Base-by-base conservation (phyloP, 2,113 vertebrate genomes). In the Pogonocichla stellata region DNA sequence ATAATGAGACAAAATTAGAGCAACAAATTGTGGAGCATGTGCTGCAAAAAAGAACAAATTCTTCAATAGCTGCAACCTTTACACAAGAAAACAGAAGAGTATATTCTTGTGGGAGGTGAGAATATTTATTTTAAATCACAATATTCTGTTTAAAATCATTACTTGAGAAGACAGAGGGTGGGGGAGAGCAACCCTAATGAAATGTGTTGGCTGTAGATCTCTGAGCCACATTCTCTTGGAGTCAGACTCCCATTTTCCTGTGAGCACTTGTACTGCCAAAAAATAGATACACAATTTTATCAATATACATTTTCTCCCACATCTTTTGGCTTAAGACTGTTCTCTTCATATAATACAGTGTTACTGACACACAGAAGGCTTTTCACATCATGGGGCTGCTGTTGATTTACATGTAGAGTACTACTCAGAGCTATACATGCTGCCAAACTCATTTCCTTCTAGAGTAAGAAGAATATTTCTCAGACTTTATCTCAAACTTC, bases 401-500 rank as follows among this genome's bases (percentile, higher is more conserved):
- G 33, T 22, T 82, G 87, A 92, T 93, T 93, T 95, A 85, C 82
- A 71, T 87, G 94, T 74, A 95, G 78, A 95, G 96, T 89, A 43
- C 58, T 84, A 53, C 33, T 92, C 73, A 90, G 75, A 88, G 51
- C 31, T 75, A 71, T 34, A 43, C 17, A 57, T 65, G 34, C 25
- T 88, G 60, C 86, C 66, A 90, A 82, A 26, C 25, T 92, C 40
- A 84, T 95, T 95, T 94, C 5, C 3, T 29, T 89, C 38, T n/a
- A 85, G 80, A 73, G 47, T 48, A 94, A 84, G 80, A 86, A 89
- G 65, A 53, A 54, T 62, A 69, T 90, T 96, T 82, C 60, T 84
- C 65, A 84, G 54, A 72, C 34, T 61, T 88, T n/a, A 81, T 38
- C 11, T 1, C 31, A 87, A 90, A 67, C 13, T 62, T 64, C 45